phyloP scores from a whole-genome alignment of 2,888 invertebrate genomes.

The Sturmia bella region DNA sequence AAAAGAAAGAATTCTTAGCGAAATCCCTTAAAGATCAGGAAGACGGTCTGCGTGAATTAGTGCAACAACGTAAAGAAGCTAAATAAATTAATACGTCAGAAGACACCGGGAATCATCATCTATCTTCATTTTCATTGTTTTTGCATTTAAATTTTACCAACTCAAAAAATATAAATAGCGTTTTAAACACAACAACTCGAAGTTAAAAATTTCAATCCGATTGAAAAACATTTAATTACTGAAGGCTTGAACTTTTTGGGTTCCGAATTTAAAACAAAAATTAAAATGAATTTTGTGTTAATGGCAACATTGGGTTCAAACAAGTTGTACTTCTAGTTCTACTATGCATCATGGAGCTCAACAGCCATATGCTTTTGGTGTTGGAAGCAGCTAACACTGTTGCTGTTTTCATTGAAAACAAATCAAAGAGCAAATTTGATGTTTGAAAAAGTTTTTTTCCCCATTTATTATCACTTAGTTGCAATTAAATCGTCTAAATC shows the following conservation, averaged over 20 bases:
- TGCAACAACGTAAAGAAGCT: conserved; percentile 85
- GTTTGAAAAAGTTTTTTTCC: conserved; percentile 7
- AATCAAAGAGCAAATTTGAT: neutral
- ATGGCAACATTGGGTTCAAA: too few relatives aligned
- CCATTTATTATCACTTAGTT: conserved; percentile 18
- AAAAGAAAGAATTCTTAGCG: conserved; percentile 88
- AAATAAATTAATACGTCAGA: conserved; percentile 63
- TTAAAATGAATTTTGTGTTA: too few relatives aligned
- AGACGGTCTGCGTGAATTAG: conserved; percentile 90
- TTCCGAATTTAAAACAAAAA: too few relatives aligned
- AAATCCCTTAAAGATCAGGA: conserved; percentile 90
- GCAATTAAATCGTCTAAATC: conserved; percentile 83
- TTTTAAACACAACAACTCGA: conserved; percentile 34
- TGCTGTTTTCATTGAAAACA: too few relatives aligned
- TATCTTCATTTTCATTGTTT: conserved; percentile 40
- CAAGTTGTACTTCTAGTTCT: too few relatives aligned
- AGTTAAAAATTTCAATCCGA: too few relatives aligned
- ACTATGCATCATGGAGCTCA: too few relatives aligned
- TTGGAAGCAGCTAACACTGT: too few relatives aligned
- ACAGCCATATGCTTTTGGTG: too few relatives aligned
- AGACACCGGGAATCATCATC: conserved; percentile 20
- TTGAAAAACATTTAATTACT: too few relatives aligned
- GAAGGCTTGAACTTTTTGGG: too few relatives aligned
- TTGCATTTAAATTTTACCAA: conserved; percentile 64
- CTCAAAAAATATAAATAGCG: conserved; percentile 28